These are phyloP conservation scores for Melanaphis sacchari DNA, from an alignment of 1,140 invertebrate species.

Conservation along the genomic window DNA sequence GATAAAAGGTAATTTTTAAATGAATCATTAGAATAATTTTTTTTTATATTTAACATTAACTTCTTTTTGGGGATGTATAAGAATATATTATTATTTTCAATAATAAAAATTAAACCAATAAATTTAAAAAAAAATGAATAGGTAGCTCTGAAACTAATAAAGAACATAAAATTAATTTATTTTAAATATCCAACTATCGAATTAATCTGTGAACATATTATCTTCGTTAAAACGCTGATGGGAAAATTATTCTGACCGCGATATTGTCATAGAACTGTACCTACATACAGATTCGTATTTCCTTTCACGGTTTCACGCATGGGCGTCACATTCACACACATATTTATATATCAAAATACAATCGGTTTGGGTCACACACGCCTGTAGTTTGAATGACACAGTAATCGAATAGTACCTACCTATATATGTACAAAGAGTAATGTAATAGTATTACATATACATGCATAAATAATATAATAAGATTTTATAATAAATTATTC, in stretches of 20 bases:
- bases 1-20: not conserved
- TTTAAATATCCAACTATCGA: constrained; percentile 7
- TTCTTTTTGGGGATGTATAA: not conserved
- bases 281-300: constrained; percentile 39
- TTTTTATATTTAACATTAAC: not conserved
- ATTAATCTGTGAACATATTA: constrained; percentile 1
- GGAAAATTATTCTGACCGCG: constrained; percentile 44
- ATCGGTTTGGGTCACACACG: constrained; percentile 33
- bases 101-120: not conserved
- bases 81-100: not conserved
- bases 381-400: constrained; percentile 17
- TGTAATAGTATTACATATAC: not conserved
- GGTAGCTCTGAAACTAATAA: not conserved
- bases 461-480: not conserved
- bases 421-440: not conserved
- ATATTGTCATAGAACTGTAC: not conserved
- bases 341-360: constrained; percentile 39
- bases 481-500: constrained; percentile 24
- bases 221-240: not conserved
- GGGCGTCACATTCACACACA: not conserved
- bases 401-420: constrained; percentile 15
- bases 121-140: not conserved
- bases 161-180: not conserved
- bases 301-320: constrained; percentile 44
- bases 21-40: not conserved